Conservation (phyloP, 2,888 invertebrate genomes). For the Panzeria rudis region DNA sequence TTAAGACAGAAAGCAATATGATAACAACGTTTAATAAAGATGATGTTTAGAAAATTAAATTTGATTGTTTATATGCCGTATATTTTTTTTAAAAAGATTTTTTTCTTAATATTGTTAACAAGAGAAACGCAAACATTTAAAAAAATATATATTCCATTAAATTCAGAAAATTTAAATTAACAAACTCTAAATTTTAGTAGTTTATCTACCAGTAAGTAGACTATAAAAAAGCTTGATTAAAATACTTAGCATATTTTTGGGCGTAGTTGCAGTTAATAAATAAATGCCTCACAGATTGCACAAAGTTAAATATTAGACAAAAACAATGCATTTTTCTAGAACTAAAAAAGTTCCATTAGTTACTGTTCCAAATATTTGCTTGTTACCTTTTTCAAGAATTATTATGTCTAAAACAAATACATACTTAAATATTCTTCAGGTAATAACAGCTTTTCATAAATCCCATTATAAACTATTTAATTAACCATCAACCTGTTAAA, state of each 20-base stretch:
- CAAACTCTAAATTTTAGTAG: neutral
- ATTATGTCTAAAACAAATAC: neutral
- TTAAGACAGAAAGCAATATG: neutral
- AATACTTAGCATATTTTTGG: neutral
- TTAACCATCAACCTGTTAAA: slow-evolving; percentile 44
- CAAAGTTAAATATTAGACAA: too few relatives aligned
- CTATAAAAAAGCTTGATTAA: neutral
- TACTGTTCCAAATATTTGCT: too few relatives aligned
- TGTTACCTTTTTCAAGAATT: neutral
- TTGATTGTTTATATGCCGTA: neutral
- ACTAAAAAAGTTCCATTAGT: too few relatives aligned
- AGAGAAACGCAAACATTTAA: neutral
- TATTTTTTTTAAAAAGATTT: neutral
- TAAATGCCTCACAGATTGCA: too few relatives aligned
- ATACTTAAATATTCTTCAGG: neutral
- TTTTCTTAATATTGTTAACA: neutral
- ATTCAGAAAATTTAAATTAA: neutral
- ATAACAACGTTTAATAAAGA: neutral
- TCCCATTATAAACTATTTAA: slow-evolving; percentile 34
- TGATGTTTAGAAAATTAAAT: slow-evolving; percentile 1
- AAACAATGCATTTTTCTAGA: too few relatives aligned
- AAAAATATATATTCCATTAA: neutral
- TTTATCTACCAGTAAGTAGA: neutral
- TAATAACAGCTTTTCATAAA: neutral
- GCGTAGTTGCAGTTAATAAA: too few relatives aligned